phyloP scores from a whole-genome alignment of 2,888 invertebrate genomes.

The Cephalotes varians region DNA sequence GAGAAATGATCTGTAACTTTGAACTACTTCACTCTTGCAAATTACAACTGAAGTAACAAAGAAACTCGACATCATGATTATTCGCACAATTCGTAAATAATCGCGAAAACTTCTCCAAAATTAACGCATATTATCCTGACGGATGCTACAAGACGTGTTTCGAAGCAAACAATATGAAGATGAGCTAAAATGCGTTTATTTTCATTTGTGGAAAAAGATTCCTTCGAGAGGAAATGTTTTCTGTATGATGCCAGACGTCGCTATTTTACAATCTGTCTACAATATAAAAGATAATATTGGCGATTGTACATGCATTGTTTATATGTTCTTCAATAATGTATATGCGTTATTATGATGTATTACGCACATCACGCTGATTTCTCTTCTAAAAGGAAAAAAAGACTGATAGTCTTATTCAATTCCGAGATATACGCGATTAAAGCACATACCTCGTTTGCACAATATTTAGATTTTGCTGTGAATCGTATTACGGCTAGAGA shows the following conservation, averaged over 20 bases:
- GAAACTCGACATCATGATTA: background rate
- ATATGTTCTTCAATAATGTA: conserved; percentile 51
- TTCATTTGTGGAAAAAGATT: background rate
- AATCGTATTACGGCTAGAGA: conserved; percentile 49
- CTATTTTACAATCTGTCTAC: conserved; percentile 55
- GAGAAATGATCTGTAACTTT: background rate
- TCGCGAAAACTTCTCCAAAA: conserved; percentile 45
- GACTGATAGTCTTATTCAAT: conserved; percentile 73
- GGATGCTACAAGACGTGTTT: conserved; percentile 6
- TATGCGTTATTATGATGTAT: conserved; percentile 22
- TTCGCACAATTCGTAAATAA: background rate
- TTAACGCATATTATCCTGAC: conserved; percentile 36
- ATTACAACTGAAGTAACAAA: background rate
- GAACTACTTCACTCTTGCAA: conserved; percentile 2
- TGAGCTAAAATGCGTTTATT: background rate
- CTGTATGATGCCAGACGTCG: conserved; percentile 48
- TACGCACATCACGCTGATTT: conserved; percentile 54
- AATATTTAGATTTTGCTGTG: conserved; percentile 52
- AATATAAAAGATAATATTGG: conserved; percentile 55
- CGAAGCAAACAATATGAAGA: background rate
- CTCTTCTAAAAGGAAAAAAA: conserved; percentile 64
- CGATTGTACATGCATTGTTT: conserved; percentile 34
- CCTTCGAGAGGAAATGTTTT: background rate
- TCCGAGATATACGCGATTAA: conserved; percentile 52
- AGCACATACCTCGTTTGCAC: conserved; percentile 54